These are phyloP conservation scores for Ceuthmochares aereus DNA, from an alignment of 2,113 vertebrate species.

Conservation along the genomic window DNA sequence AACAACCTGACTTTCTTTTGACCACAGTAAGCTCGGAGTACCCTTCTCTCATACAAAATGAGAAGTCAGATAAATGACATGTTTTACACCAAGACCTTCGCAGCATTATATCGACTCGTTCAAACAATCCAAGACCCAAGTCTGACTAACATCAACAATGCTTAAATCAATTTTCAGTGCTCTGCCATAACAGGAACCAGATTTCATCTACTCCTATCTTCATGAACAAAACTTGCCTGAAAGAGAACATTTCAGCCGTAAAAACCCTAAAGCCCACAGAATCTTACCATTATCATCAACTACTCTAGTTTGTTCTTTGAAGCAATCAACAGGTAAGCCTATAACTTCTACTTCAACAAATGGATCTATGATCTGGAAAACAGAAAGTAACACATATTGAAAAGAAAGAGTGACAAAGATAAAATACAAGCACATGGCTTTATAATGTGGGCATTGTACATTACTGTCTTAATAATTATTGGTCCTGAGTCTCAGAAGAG, in stretches of 20 bases:
- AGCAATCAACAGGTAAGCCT: constrained; percentile 92
- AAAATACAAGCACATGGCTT: not conserved
- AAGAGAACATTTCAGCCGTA: not conserved
- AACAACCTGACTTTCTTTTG: not conserved
- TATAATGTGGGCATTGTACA: not conserved
- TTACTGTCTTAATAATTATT: not conserved
- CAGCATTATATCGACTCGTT: not conserved
- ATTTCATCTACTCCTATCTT: not conserved
- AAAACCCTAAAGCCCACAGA: not conserved
- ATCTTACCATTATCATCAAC: constrained; percentile 95
- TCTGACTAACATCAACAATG: not conserved
- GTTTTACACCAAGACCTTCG: not conserved
- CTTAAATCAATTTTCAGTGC: not conserved
- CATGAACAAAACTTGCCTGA: not conserved
- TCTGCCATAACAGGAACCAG: not conserved
- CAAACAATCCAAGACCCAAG: not conserved
- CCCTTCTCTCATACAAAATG: not conserved
- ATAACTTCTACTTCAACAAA: constrained; percentile 99
- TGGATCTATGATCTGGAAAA: constrained; percentile 93
- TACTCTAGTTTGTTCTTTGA: constrained; percentile 94
- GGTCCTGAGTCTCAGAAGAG: not conserved
- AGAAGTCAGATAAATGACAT: not conserved
- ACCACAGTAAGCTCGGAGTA: not conserved
- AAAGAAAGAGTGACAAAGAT: not conserved
- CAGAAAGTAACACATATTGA: not conserved